Evolutionary conservation across 2,113 vertebrate genomes (phyloP), one percentile per base, ranked within the genome.

Genomic region (Probosciger aterrimus): DNA sequence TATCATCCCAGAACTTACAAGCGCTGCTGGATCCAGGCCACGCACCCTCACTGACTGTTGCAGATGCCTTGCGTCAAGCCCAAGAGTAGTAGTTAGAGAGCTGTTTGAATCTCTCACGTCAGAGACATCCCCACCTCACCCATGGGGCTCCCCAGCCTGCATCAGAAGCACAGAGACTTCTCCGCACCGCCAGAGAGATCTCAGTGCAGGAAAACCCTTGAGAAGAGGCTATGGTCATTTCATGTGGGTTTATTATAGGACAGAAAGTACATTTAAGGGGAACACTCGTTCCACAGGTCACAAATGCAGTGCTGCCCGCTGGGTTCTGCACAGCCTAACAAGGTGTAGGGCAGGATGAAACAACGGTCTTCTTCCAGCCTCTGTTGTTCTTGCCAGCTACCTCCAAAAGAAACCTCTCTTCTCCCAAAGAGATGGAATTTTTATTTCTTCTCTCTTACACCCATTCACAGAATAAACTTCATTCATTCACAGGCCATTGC

Each of bases 1-100:
- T 30, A 77, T 44, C 52, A 59, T 2, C 44, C 57, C 67, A 52
- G 39, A n/a, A 22, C 25, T 68, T 18, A 44, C 4, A 52, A 43
- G 33, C 31, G 44, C n/a, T 3, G 2, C 47, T 41, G 63, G 71
- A 50, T 13, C 44, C 76, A n/a, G 60, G 75, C 23, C 79, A 39
- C 77, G 22, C 7, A 1, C 41, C 59, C 43, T 60, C n/a, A 2
- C 4, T 2, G 5, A 11, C 22, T 49, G 53, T 0, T 70, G 57
- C 31, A 27, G 30, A 68, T 18, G 44, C 30, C 20, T 8, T 22
- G 22, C 4, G 7, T 15, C 75, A 87, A 5, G 33, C 37, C 55
- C 63, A 24, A 2, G 5, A 41, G 57, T 0, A 14, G 53, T 4
- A 52, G 25, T 9, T 14, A 55, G n/a, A 0, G 0, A 75, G 39